These are phyloP conservation scores for Babylonia areolata DNA, from an alignment of 1,140 invertebrate genomes.

Conservation along the genomic window DNA sequence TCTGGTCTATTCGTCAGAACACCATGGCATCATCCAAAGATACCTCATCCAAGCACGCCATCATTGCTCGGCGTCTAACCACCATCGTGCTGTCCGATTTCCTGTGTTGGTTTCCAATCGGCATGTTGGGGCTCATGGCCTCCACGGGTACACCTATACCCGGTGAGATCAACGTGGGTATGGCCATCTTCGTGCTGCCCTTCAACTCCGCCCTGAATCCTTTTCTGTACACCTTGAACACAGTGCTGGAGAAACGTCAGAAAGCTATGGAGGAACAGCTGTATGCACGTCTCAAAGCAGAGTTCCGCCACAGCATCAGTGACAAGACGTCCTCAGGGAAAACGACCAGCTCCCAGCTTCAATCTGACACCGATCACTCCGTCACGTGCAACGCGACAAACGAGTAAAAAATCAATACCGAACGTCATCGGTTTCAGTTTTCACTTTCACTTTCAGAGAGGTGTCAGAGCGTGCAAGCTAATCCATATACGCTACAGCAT, in stretches of 20 bases:
- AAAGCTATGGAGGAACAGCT: background rate
- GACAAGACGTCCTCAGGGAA: too few species aligned
- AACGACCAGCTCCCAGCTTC: too few species aligned
- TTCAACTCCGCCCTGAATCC: slow-evolving; percentile 45
- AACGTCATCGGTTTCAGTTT: too few species aligned
- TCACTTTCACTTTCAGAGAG: too few species aligned
- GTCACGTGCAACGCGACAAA: too few species aligned
- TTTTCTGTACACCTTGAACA: slow-evolving; percentile 41
- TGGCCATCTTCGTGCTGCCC: slow-evolving; percentile 38
- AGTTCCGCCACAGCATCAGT: too few species aligned
- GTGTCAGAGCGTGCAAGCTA: too few species aligned
- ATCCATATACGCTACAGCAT: too few species aligned
- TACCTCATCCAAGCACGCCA: slow-evolving; percentile 13
- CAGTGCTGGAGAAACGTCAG: slow-evolving; percentile 27
- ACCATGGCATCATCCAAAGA: background rate
- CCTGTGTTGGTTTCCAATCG: slow-evolving; percentile 49
- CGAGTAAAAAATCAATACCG: too few species aligned
- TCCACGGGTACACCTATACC: slow-evolving; percentile 30
- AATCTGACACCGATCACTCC: too few species aligned
- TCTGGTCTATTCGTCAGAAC: slow-evolving; percentile 42
- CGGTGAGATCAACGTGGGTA: slow-evolving; percentile 26
- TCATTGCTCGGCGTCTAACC: slow-evolving; percentile 40
- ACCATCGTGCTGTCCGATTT: slow-evolving; percentile 43
- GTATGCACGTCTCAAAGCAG: background rate
- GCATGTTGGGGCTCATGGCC: slow-evolving; percentile 33